phyloP scores from a whole-genome alignment of 2,888 invertebrate genomes.

The Diarsia dahlii region DNA sequence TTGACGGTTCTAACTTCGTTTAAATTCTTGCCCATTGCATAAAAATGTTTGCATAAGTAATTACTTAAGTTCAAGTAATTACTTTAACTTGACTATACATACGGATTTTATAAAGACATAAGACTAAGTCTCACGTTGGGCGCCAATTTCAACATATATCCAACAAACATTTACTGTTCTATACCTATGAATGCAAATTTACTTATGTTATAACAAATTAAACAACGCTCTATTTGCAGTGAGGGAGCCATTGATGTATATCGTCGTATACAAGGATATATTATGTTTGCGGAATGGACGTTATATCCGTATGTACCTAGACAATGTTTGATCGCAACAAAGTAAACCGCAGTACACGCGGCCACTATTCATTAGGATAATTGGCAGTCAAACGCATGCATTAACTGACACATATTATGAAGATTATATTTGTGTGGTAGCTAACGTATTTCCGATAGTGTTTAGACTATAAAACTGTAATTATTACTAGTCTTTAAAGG shows the following conservation, averaged over 20 bases:
- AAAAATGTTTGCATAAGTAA: too few relatives aligned
- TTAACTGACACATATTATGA: constrained; percentile 57
- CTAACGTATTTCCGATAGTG: constrained; percentile 17
- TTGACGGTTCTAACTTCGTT: too few relatives aligned
- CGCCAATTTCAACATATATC: constrained; percentile 47
- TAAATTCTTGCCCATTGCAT: too few relatives aligned
- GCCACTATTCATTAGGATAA: constrained; percentile 82
- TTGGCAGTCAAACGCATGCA: constrained; percentile 77
- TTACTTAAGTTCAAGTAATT: too few relatives aligned
- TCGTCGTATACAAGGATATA: constrained; percentile 34
- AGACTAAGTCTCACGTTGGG: constrained; percentile 49
- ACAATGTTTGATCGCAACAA: constrained; percentile 76
- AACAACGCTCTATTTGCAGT: constrained; percentile 52
- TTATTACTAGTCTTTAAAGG: neutral
- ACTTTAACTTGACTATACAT: too few relatives aligned
- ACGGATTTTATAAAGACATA: constrained; percentile 14
- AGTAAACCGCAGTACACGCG: constrained; percentile 75
- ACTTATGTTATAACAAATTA: constrained; percentile 44
- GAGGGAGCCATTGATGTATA: constrained; percentile 25
- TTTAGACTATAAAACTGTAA: neutral
- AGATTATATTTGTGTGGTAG: constrained; percentile 27
- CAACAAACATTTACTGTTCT: constrained; percentile 39
- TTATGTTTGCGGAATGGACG: constrained; percentile 60
- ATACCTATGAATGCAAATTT: constrained; percentile 36
- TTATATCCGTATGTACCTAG: constrained; percentile 49